A percentile compares a stretch with the other conserved stretches of the same genome.
phyloP scores from a whole-genome alignment of 2,113 vertebrate species.

The Dipodomys merriami region DNA sequence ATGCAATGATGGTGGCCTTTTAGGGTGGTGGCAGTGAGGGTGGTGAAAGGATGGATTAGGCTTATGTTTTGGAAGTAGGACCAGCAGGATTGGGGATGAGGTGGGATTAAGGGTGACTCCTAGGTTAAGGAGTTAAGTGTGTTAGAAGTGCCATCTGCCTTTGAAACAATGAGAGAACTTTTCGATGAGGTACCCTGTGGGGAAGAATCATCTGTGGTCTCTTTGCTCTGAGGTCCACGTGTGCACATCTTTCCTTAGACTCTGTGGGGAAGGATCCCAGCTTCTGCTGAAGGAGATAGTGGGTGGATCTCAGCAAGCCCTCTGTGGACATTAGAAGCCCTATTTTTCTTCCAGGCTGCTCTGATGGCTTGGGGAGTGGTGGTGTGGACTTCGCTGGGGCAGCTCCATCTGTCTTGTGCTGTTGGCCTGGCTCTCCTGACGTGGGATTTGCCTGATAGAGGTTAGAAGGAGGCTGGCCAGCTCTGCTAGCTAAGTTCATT shows the following conservation, averaged over 20 bases:
- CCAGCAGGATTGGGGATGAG: not conserved
- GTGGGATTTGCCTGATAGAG: slow-evolving; percentile 47
- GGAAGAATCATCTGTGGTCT: not conserved
- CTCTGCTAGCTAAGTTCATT: not conserved
- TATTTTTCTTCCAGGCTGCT: not conserved
- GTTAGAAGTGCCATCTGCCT: slow-evolving; percentile 50
- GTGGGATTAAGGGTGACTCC: not conserved
- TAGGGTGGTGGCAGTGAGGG: not conserved
- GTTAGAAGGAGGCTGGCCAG: slow-evolving; percentile 47
- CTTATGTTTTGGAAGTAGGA: not conserved
- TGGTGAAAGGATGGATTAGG: not conserved
- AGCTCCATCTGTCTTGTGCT: slow-evolving; percentile 53
- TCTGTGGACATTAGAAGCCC: not conserved
- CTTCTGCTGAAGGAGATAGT: not conserved
- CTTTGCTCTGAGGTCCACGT: not conserved
- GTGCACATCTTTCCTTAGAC: not conserved
- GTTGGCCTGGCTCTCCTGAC: not conserved
- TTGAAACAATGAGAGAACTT: slow-evolving; percentile 4
- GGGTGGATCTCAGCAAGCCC: not conserved
- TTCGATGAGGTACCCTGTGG: not conserved
- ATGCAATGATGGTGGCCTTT: not conserved
- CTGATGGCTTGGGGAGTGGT: not conserved
- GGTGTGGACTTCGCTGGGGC: not conserved
- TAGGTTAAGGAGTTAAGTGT: slow-evolving; percentile 24
- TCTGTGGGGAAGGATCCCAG: not conserved